phyloP scores from a whole-genome alignment of 2,797 vertebrate genomes.

The Brotogeris chrysoptera region DNA sequence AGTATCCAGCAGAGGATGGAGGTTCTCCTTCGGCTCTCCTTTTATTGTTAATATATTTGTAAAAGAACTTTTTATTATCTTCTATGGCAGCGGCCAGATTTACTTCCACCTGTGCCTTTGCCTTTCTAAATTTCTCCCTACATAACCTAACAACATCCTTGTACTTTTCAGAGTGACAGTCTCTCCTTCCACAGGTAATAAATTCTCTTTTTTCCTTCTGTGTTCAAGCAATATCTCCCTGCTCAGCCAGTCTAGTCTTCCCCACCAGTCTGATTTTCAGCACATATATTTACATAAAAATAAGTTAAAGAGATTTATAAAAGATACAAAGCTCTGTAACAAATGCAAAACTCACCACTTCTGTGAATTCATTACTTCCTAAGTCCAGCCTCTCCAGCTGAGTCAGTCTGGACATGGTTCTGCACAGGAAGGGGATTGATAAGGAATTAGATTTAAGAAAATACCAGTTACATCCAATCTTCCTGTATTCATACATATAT shows the following conservation, averaged over 20 bases:
- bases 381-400: conserved; percentile 96
- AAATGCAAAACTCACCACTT: conserved; percentile 90
- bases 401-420: conserved; percentile 97
- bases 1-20: neutral
- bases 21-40: neutral
- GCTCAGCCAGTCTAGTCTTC: neutral
- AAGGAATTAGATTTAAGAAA: conserved; percentile 20
- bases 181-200: neutral
- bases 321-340: neutral
- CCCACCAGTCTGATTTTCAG: neutral
- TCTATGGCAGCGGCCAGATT: neutral
- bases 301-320: neutral
- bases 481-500: neutral
- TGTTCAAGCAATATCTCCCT: neutral
- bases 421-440: conserved; percentile 71
- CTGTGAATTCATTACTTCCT: conserved; percentile 99
- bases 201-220: neutral
- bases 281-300: conserved; percentile 13
- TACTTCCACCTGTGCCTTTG: neutral
- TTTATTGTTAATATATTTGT: neutral
- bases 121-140: neutral
- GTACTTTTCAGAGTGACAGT: neutral
- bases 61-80: neutral
- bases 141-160: neutral
- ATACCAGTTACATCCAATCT: neutral